Conservation (phyloP, 1,140 invertebrate genomes). For the Drosophila ficusphila region DNA sequence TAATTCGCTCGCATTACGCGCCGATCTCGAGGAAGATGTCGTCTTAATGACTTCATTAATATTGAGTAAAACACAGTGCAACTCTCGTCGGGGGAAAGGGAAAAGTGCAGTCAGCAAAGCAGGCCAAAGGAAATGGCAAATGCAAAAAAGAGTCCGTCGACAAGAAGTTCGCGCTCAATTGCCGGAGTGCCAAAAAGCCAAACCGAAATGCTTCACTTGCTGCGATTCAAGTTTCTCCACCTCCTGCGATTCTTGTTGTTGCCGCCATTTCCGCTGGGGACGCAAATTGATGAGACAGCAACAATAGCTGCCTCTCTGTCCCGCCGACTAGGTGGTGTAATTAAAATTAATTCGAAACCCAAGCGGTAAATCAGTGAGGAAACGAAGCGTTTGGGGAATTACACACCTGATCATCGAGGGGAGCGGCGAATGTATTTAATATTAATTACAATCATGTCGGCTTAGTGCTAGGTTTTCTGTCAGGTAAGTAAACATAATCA, state of each 20-base stretch:
- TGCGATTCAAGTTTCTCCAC: conserved; percentile 19
- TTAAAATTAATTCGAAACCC: conserved; percentile 72
- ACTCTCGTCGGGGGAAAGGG: conserved; percentile 24
- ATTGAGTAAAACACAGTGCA: conserved; percentile 79
- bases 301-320: conserved; percentile 7
- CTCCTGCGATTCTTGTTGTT: conserved; percentile 7
- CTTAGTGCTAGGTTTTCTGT: conserved; percentile 6
- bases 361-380: conserved; percentile 54
- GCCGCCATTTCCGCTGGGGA: conserved; percentile 54
- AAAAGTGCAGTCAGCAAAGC: conserved; percentile 31
- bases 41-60: conserved; percentile 82
- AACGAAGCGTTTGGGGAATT: conserved; percentile 30
- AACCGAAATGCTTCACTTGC: conserved; percentile 61
- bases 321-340: conserved; percentile 34
- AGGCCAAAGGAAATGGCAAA: conserved; percentile 31
- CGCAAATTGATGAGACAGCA: conserved; percentile 52
- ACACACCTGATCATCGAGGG: conserved; percentile 25
- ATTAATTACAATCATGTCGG: conserved; percentile 36
- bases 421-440: conserved; percentile 10
- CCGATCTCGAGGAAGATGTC: conserved; percentile 76
- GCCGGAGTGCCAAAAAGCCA: conserved; percentile 20
- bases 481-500: background rate
- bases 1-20: conserved; percentile 81
- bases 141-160: conserved; percentile 27
- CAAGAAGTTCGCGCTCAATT: conserved; percentile 58